Base-by-base conservation (phyloP, 2,797 vertebrate genomes). In the Fratercula arctica region DNA sequence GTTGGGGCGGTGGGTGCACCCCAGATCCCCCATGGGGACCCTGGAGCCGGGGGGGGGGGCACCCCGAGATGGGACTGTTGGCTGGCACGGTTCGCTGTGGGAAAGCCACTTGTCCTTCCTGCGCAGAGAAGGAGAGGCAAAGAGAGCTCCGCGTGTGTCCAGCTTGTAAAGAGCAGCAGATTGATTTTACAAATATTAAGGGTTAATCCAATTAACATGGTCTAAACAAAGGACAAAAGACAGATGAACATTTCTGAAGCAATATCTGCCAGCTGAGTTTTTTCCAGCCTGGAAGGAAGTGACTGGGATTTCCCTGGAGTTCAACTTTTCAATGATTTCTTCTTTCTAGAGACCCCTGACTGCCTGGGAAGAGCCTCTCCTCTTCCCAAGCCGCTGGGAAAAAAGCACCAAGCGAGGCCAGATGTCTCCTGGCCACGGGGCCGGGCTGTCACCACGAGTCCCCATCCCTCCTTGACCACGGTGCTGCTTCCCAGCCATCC, bases 261-360 rank as follows among this genome's bases (percentile, higher is more conserved):
- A 0, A 0, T 61, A 39, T 78, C 35, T 73, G 84, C 70, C 86
- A 81, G 69, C 26, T 39, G 77, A 83, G 68, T 5, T 37, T 56
- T 59, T 46, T 68, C 78, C 93, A 87, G 85, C 51, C 72, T 43
- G 83, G 75, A 73, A 92, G 85, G 72, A 85, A 94, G 51, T 43
- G 45, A 29, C 75, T 37, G 78, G 84, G 69, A 78, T 87, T 80
- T 93, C 85, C 76, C 72, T 80, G 39, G 79, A 77, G 46, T 28
- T 85, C 8, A 18, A 31, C 53, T 85, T 80, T 15, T 50, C 90
- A 68, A 29, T 11, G 79, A 70, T 87, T 89, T 68, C 10, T 9
- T 15, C 63, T 63, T 46, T 24, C 75, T 35, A 21, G 43, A 50
- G 76, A 35, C 45, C 41, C 45, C 35, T 18, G 70, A 29, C 23